Percentiles rank a stretch among this genome's conserved stretches.
Conservation (phyloP, 2,797 vertebrate genomes). For the Ceyx erithaca region DNA sequence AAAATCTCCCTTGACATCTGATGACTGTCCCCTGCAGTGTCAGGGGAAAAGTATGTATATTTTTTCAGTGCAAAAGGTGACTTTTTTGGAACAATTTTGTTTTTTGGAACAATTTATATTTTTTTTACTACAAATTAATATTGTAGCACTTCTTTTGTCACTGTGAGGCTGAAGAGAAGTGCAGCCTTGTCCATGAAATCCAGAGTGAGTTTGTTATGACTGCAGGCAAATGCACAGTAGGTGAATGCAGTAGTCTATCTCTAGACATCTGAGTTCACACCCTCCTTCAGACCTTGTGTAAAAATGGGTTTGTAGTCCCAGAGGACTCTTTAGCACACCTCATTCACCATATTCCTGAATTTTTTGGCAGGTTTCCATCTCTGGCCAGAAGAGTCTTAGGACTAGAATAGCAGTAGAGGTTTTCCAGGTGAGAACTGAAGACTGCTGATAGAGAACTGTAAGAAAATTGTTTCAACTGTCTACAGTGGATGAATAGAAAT, state of each 20-base stretch:
- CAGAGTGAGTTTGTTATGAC: background rate
- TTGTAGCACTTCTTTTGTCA: background rate
- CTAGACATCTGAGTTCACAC: conserved; percentile 25
- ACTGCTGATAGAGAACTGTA: background rate
- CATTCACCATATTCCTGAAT: background rate
- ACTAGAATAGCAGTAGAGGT: background rate
- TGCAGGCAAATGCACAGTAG: background rate
- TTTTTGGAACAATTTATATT: background rate
- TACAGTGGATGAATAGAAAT: background rate
- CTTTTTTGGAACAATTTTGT: too few species aligned
- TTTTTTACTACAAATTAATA: background rate
- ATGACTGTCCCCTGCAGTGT: background rate
- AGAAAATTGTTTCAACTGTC: background rate
- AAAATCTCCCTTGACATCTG: background rate
- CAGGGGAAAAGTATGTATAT: background rate
- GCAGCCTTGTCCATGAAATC: background rate
- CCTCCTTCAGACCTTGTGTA: background rate
- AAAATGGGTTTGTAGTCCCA: background rate
- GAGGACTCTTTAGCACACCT: conserved; percentile 11
- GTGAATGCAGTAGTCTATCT: background rate
- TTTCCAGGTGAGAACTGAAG: conserved; percentile 35
- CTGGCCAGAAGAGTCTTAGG: background rate
- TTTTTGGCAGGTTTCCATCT: conserved; percentile 33
- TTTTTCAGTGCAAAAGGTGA: background rate
- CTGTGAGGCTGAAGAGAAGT: background rate